Evolutionary conservation across 2,797 vertebrate species (phyloP), one percentile per base, ranked within the genome.

Genomic region (Paratrypauchen microcephalus): DNA sequence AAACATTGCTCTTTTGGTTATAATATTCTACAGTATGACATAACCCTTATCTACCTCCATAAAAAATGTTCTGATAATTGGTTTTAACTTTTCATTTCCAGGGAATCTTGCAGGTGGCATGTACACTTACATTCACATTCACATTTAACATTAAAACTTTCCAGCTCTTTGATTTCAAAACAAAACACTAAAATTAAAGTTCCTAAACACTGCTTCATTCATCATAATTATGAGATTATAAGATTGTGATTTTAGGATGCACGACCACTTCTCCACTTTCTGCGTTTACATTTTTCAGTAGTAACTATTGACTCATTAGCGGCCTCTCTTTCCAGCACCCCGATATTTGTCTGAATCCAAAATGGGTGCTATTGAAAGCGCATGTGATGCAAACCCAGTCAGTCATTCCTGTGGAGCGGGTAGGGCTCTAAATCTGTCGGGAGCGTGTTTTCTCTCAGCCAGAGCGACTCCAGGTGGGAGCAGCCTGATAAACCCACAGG

Each of bases 351-450:
- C 77, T 77, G 30, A 26, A 59, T 75, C 79, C 62, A 76, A 82
- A 83, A 86, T 80, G 86, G 80, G 80, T 68, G 47, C 85, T 80
- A 80, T 84, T 89, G 76, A 88, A 90, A 82, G 73, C 77, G 59
- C 63, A 41, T 24, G 54, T 78, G 86, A 81, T 73, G 74, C 81
- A 87, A 88, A 89, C 81, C 73, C 47, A 52, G 79, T 76, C 80
- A 69, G 78, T 90, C 86, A 88, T 89, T 89, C 89, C 90, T 83
- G 82, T 1, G 86, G 84, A 84, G 77, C 85, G 84, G 80, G 80
- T 83, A 83, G 81, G 83, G 79, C 84, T 87, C 84, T 90, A 90
- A 87, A 90, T 90, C 83, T 85, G 84, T 90, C 79, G 86, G 86
- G 85, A 87, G 85, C 84, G 76, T 81, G 83, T 81, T 87, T 86